A percentile compares a stretch with the other conserved stretches of the same genome.
Evolutionary conservation across 2,888 invertebrate genomes (phyloP).

Genomic region (Stenodera caucasica): DNA sequence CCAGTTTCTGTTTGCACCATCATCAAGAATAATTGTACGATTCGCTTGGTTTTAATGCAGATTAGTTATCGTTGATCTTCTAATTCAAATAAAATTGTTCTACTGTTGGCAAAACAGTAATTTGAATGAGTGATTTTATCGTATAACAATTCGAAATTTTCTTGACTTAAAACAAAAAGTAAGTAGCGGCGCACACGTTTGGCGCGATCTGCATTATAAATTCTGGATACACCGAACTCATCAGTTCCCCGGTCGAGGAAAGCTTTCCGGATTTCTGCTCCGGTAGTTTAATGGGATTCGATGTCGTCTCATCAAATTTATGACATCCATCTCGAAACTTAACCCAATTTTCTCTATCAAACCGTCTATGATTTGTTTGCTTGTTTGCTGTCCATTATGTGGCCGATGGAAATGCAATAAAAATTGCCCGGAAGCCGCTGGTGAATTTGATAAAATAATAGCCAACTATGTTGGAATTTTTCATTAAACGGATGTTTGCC

Average conservation of each 20-base stretch:
- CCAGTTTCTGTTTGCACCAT: conserved; percentile 18
- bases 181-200: conserved; percentile 27
- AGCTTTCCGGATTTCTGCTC: conserved; percentile 48
- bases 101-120: too few species aligned
- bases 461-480: neutral
- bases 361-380: conserved; percentile 41
- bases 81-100: too few species aligned
- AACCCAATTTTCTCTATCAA: conserved; percentile 35
- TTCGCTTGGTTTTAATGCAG: conserved; percentile 18
- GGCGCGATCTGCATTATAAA: conserved; percentile 50
- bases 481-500: neutral
- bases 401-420: too few species aligned
- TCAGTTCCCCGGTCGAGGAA: conserved; percentile 44
- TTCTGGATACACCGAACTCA: conserved; percentile 47
- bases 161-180: conserved; percentile 39
- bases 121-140: too few species aligned
- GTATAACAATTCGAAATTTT: too few species aligned
- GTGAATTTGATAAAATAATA: too few species aligned
- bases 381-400: conserved; percentile 3
- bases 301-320: conserved; percentile 48
- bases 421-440: too few species aligned
- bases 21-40: conserved; percentile 19
- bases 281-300: conserved; percentile 48
- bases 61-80: conserved; percentile 22
- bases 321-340: conserved; percentile 45